Evolutionary conservation across 1,140 invertebrate species (phyloP), one percentile per base, ranked within the genome.

Genomic region (Chironomus tepperi): DNA sequence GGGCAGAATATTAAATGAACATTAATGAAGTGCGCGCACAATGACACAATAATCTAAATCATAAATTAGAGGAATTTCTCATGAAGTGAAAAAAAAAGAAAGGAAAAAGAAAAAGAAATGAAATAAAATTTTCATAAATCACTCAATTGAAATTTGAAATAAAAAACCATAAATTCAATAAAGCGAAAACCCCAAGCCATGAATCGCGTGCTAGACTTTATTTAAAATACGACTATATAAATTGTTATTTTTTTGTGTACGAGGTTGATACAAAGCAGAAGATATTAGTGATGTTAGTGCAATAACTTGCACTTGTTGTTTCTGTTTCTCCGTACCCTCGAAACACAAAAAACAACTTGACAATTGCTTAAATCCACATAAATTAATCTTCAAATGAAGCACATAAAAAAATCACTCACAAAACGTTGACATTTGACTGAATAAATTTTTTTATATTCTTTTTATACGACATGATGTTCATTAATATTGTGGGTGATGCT

Each of bases 41-140:
- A 70, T 70, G 65, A 70, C 65, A 70, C 65, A 70, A 70, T 70
- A 70, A 70, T 70, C 65, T 70, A 70, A 70, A 70, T 70, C 65
- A 70, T 70, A 70, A 70, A 70, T 70, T 70, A 19, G 65, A 21
- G 8, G 10, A 21, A 70, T 9, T 7, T 70, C 6, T 5, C 16
- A 8, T 18, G 65, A 19, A 19, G 24, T 34, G 24, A 34, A 34
- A 34, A 5, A 5, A 1, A 34, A 34, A 34, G 24, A 34, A 34
- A 34, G 24, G 24, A 1, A 34, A 34, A 34, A 34, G 5, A 34
- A 5, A 34, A 34, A 34, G 24, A 34, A 34, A 34, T 34, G 24
- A 34, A 34, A 34, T 70, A 18, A 67, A 15, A 67, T 19, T 21
- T 70, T 70, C 65, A 70, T 70, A 70, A 70, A 70, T 70, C 65